These are phyloP conservation scores for Pogonus chalceus DNA, from an alignment of 1,140 invertebrate species.

Conservation along the genomic window DNA sequence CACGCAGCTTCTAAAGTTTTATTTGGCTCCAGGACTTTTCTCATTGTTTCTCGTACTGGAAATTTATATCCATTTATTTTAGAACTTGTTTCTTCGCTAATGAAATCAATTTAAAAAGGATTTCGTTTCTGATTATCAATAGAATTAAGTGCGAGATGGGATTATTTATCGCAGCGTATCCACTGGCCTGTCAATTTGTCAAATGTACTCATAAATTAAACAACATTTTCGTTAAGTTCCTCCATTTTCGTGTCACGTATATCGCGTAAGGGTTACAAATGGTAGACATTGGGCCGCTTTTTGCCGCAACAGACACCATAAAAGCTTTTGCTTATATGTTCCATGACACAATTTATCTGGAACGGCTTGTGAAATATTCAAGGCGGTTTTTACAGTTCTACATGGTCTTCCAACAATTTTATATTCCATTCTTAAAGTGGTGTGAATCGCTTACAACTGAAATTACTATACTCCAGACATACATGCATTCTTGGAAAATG, in stretches of 20 bases:
- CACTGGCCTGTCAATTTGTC: neutral
- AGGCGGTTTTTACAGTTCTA: neutral
- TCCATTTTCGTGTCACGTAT: neutral
- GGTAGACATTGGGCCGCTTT: neutral
- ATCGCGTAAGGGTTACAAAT: neutral
- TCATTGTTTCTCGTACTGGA: neutral
- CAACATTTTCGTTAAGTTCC: neutral
- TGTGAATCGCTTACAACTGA: neutral
- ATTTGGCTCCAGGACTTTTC: conserved; percentile 1
- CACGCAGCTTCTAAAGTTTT: conserved; percentile 1
- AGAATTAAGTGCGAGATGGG: conserved; percentile 3
- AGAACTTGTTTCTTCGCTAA: conserved; percentile 3
- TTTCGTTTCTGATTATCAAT: conserved; percentile 3
- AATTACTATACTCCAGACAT: neutral
- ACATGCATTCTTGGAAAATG: too few species aligned
- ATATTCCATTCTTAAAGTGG: neutral
- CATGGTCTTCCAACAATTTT: neutral
- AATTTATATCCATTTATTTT: conserved; percentile 5
- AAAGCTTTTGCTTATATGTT: neutral
- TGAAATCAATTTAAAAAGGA: conserved; percentile 7
- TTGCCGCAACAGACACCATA: neutral
- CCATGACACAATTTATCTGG: neutral
- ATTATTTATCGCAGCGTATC: conserved; percentile 1
- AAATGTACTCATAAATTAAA: neutral
- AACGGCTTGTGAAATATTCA: neutral